Evolutionary conservation across 2,888 invertebrate genomes (phyloP), one percentile per base, ranked within the genome.

Genomic region (Zaprionus obscuricornis): DNA sequence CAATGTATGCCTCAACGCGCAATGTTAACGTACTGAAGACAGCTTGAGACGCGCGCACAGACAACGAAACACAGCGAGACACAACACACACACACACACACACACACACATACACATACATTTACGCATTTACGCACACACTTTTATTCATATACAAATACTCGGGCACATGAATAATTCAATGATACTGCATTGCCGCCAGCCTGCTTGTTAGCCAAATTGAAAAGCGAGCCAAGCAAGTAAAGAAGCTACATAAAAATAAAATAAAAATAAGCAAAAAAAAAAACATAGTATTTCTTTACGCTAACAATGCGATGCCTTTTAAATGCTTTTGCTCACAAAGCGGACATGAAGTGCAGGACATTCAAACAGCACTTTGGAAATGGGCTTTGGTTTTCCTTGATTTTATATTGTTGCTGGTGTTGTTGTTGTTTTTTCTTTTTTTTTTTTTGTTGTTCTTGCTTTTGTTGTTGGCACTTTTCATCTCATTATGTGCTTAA

Each of bases 111-210:
- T n/a, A n/a, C n/a, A n/a, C n/a, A n/a, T n/a, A n/a, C n/a, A n/a
- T n/a, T n/a, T n/a, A n/a, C n/a, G n/a, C n/a, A n/a, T n/a, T n/a
- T n/a, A n/a, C 45, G 34, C 22, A 26, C 34, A 56, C 34, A 54
- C 49, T 43, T 31, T 43, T 39, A 55, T 54, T 64, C 24, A 50
- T 47, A 58, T 46, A 59, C 46, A 71, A 55, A 69, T 60, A 45
- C 24, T 33, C 62, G 29, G 22, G 26, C 29, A 40, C 65, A 68
- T 84, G 63, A 84, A 74, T 81, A 65, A 84, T 84, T 84, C 66
- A 74, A 69, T 69, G 63, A 36, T 49, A 71, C 84, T 84, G 79
- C 82, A 79, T 51, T 77, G 74, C 81, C 76, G 70, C 54, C 64
- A 58, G 58, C 54, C 64, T 60, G 58, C 66, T 65, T 82, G 58